Conservation (phyloP, 2,888 invertebrate genomes). For the Campoplex capitator region DNA sequence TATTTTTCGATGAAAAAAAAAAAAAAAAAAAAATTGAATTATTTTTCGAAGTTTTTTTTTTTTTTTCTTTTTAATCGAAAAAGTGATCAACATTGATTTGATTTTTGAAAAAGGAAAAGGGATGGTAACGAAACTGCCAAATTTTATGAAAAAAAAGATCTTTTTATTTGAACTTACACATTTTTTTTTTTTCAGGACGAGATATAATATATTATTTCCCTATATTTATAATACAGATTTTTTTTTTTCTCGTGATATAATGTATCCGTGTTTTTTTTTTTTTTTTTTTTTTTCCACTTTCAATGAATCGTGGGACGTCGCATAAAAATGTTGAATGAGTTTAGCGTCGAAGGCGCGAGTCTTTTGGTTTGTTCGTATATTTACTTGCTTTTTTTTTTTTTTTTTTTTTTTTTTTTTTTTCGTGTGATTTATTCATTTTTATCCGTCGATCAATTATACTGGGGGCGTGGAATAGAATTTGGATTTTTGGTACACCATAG, state of each 20-base stretch:
- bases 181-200: slow-evolving; percentile 74
- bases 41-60: background rate
- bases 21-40: no score
- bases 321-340: slow-evolving; percentile 65
- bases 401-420: slow-evolving; percentile 1
- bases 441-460: slow-evolving; percentile 16
- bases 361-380: slow-evolving; percentile 58
- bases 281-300: background rate
- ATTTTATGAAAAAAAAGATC: slow-evolving; percentile 71
- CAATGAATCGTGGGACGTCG: slow-evolving; percentile 67
- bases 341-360: slow-evolving; percentile 51
- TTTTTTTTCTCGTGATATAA: slow-evolving; percentile 49
- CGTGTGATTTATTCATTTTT: background rate
- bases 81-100: background rate
- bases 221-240: slow-evolving; percentile 64
- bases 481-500: slow-evolving; percentile 72
- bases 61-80: background rate
- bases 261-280: background rate
- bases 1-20: no score
- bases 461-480: background rate
- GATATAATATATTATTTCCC: slow-evolving; percentile 76
- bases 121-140: background rate
- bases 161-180: slow-evolving; percentile 81
- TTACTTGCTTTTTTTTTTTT: background rate
- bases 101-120: background rate